Evolutionary conservation across 2,113 vertebrate genomes (phyloP), one percentile per base, ranked within the genome.

Genomic region (Indri indri): DNA sequence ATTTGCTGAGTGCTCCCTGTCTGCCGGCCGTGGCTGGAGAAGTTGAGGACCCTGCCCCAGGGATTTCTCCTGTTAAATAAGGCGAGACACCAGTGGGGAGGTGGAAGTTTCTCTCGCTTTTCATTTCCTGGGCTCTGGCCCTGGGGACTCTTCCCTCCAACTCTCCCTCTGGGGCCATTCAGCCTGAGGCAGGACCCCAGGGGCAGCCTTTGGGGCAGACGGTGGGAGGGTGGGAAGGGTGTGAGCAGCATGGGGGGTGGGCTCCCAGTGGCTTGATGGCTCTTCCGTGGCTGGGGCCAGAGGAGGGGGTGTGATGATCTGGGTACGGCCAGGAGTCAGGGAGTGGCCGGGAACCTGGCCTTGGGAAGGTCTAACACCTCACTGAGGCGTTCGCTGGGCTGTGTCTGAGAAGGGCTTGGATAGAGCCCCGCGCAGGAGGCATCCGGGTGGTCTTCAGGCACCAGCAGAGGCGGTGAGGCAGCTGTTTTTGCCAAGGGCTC

Each of bases 21-120:
- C 77, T 89, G 82, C 87, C 0, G 57, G 37, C 96, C 42, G 6
- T 12, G 76, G 77, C 83, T 37, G 34, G 52, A 79, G 88, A 71
- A 77, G 84, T 76, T 94, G 92, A 95, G 92, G 94, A 70, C 94
- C 94, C 74, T 59, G 87, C 95, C 74, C 96, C 83, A 57, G 96
- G 94, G 92, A 91, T 65, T 73, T 81, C 57, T 91, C 70, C 63
- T 50, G 83, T 96, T 95, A 96, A 96, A 79, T 93, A 89, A 89
- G 94, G 71, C 2, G 14, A 70, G 93, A 50, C 77, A 5, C 42
- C 10, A 11, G 57, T 37, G 11, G 10, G 80, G 23, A 23, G 27
- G 57, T 2, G 10, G 76, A 8, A 8, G 40, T 1, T 0, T 54
- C 34, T 61, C 68, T 22, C n/a, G 52, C 52, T 27, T 73, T 13